These are phyloP conservation scores for Smithornis capensis DNA, from an alignment of 2,113 vertebrate species.

Conservation along the genomic window DNA sequence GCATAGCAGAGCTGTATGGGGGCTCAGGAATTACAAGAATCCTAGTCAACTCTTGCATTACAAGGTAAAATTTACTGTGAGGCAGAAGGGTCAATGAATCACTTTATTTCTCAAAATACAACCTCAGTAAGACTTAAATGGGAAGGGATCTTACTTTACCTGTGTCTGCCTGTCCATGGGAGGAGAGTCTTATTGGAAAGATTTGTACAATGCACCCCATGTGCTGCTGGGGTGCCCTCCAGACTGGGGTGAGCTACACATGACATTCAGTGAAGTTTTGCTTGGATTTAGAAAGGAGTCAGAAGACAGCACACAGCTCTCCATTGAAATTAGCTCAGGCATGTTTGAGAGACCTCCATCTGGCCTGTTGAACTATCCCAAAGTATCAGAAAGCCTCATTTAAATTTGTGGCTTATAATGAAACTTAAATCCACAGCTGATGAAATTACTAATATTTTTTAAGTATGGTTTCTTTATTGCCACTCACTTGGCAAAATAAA, in stretches of 20 bases:
- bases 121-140: not conserved
- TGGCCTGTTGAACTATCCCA: not conserved
- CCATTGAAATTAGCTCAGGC: not conserved
- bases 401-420: not conserved
- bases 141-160: not conserved
- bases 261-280: not conserved
- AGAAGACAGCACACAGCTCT: not conserved
- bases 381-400: not conserved
- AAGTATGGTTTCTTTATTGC: not conserved
- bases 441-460: not conserved
- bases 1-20: not conserved
- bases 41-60: not conserved
- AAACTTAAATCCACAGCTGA: not conserved
- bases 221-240: rapidly evolving
- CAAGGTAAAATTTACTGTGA: not conserved
- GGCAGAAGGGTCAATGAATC: not conserved
- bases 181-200: not conserved
- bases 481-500: not conserved
- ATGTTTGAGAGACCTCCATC: not conserved
- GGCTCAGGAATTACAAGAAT: not conserved
- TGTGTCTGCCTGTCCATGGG: not conserved
- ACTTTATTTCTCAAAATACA: not conserved
- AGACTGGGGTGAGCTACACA: rapidly evolving
- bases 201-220: rapidly evolving
- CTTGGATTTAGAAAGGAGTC: not conserved